These are phyloP conservation scores for Grapholita molesta DNA, from an alignment of 1,140 invertebrate genomes.

Conservation along the genomic window DNA sequence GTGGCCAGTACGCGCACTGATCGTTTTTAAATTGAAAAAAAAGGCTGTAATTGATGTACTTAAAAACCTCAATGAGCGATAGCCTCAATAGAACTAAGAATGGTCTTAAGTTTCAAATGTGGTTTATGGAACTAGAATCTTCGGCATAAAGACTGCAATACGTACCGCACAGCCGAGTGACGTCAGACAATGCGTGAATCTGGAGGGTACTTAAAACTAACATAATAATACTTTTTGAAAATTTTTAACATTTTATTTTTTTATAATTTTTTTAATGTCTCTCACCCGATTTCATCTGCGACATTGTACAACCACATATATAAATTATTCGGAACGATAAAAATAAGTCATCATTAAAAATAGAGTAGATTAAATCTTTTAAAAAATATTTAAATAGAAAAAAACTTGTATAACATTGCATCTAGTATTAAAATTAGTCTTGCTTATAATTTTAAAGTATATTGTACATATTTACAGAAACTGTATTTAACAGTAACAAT, in stretches of 20 bases:
- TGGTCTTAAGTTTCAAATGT: not conserved
- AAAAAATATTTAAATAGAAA: conserved; percentile 76
- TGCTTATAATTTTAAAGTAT: conserved; percentile 63
- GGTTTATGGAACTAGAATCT: conserved; percentile 1
- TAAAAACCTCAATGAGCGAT: not conserved
- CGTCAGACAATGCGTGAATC: conserved; percentile 54
- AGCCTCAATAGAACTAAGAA: not conserved
- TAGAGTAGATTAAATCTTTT: conserved; percentile 77
- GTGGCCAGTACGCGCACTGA: not conserved
- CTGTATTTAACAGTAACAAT: conserved; percentile 76
- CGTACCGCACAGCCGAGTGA: conserved; percentile 22
- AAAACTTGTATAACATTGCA: conserved; percentile 76
- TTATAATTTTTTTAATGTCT: conserved; percentile 75
- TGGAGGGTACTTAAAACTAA: conserved; percentile 48
- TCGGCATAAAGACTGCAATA: conserved; percentile 6
- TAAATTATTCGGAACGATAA: conserved; percentile 77
- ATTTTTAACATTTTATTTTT: conserved; percentile 74
- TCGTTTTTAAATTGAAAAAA: no score
- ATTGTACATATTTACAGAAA: conserved; percentile 77
- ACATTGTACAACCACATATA: conserved; percentile 76
- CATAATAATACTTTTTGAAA: conserved; percentile 53
- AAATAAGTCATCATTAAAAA: conserved; percentile 75
- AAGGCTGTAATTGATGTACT: no score
- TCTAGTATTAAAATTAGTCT: conserved; percentile 74
- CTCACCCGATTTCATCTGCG: conserved; percentile 64